Evolutionary conservation across 1,140 invertebrate species (phyloP).

Genomic region (Philotrypesis tridentata): DNA sequence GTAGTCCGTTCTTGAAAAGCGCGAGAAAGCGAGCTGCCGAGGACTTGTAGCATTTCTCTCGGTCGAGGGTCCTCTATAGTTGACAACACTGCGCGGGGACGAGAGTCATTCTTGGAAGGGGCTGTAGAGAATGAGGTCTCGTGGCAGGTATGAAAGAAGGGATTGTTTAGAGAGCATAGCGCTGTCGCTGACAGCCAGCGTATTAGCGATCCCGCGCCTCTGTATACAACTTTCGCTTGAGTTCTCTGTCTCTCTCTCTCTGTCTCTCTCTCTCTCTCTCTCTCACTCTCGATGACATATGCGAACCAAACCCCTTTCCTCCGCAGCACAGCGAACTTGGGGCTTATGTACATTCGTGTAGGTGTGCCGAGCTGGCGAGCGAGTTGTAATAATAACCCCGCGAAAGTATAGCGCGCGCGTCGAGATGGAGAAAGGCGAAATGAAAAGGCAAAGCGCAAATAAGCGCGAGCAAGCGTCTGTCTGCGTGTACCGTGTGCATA

Average conservation of each 20-base stretch:
- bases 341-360: not conserved
- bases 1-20: too few species aligned
- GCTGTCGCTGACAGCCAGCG: constrained; percentile 62
- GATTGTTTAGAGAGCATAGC: constrained; percentile 30
- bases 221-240: too few species aligned
- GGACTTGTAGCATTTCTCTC: not conserved
- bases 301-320: not conserved
- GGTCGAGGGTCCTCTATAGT: not conserved
- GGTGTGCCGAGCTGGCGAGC: too few species aligned
- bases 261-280: not conserved
- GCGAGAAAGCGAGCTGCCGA: not conserved
- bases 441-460: constrained; percentile 14
- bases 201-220: constrained; percentile 64
- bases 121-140: not conserved
- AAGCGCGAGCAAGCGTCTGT: not conserved
- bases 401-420: not conserved
- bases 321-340: not conserved
- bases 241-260: too few species aligned
- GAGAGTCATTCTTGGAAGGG: not conserved
- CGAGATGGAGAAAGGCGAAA: constrained; percentile 9
- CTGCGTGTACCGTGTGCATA: not conserved
- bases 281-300: not conserved
- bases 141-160: constrained; percentile 12
- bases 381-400: constrained; percentile 51
- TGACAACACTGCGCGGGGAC: too few species aligned